Percentiles rank a stretch among this genome's conserved stretches.
Evolutionary conservation across 2,888 invertebrate genomes (phyloP).

Genomic region (Seira musarum): DNA sequence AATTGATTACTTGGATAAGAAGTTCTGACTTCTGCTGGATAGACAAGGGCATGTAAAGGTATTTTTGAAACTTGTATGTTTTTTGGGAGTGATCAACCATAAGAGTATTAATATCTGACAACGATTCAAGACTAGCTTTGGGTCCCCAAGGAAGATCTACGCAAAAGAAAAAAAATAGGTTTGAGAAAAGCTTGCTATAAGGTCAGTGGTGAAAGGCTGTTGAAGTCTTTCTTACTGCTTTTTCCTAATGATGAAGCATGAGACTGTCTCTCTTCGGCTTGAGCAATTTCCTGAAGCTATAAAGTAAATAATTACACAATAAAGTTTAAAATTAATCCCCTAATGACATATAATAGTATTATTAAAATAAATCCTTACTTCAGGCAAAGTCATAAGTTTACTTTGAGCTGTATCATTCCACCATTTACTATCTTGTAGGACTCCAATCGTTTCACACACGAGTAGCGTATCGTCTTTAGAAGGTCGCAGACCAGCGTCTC

Average conservation of each 20-base stretch:
- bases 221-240: too few relatives aligned
- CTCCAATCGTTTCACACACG: neutral
- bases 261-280: neutral
- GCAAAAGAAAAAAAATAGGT: neutral
- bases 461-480: conserved; percentile 38
- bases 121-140: conserved; percentile 26
- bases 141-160: conserved; percentile 38
- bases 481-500: conserved; percentile 28
- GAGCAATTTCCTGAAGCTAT: too few relatives aligned
- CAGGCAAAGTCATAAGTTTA: conserved; percentile 21
- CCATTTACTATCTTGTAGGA: neutral
- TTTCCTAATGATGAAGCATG: neutral
- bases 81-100: neutral
- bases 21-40: neutral
- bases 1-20: conserved; percentile 15
- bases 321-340: too few relatives aligned
- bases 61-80: neutral
- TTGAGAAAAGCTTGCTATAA: too few relatives aligned
- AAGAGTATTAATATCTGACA: neutral
- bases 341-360: too few relatives aligned
- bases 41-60: neutral
- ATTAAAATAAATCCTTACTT: too few relatives aligned
- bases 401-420: neutral
- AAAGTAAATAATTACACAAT: too few relatives aligned
- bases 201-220: neutral